Conservation (phyloP, 2,888 invertebrate species). For the Drosophila mercatorum region DNA sequence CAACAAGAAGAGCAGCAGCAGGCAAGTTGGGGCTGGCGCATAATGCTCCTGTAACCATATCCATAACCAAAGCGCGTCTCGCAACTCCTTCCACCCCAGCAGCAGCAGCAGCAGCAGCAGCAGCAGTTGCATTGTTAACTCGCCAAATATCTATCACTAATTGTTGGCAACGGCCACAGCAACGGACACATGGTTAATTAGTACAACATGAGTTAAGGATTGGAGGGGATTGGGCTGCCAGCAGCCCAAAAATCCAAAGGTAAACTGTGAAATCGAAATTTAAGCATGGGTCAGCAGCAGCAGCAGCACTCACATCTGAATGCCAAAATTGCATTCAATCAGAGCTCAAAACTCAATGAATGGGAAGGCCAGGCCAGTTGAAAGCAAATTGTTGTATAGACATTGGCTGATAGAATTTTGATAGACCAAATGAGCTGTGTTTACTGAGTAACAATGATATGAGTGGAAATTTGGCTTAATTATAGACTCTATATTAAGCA, state of each 20-base stretch:
- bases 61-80: conserved; percentile 37
- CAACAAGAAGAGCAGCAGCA: conserved; percentile 9
- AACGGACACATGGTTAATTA: conserved; percentile 56
- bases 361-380: neutral
- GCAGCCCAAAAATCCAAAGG: neutral
- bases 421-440: too few relatives aligned
- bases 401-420: too few relatives aligned
- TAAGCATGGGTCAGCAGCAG: neutral
- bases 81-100: neutral
- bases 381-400: neutral
- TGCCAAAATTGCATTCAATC: conserved; percentile 8
- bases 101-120: neutral
- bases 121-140: conserved; percentile 51
- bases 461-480: too few relatives aligned
- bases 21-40: conserved; percentile 21
- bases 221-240: neutral
- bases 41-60: conserved; percentile 33
- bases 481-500: too few relatives aligned
- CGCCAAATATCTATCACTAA: conserved; percentile 63
- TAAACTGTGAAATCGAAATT: conserved; percentile 7
- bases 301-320: neutral
- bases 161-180: conserved; percentile 47
- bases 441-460: too few relatives aligned
- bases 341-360: neutral
- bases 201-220: conserved; percentile 23